Evolutionary conservation across 1,140 invertebrate genomes (phyloP).

Genomic region (Akabosia matsudoensis): DNA sequence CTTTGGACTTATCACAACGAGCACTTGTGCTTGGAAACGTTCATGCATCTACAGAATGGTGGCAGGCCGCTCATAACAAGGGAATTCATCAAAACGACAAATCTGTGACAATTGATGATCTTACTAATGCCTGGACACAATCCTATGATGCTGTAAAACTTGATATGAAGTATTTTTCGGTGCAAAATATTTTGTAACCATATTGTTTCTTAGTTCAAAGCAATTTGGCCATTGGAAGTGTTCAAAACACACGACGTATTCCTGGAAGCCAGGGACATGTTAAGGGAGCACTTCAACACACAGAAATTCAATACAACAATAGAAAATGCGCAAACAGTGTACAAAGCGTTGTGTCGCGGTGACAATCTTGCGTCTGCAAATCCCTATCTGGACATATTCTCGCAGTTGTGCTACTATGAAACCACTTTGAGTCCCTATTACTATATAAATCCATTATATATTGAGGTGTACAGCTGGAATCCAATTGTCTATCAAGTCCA

Average conservation of each 20-base stretch:
- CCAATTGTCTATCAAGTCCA: not conserved
- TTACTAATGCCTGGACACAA: not conserved
- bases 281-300: not conserved
- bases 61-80: not conserved
- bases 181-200: not conserved
- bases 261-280: not conserved
- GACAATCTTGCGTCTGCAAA: not conserved
- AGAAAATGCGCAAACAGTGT: not conserved
- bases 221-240: not conserved
- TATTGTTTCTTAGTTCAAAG: not conserved
- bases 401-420: not conserved
- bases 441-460: not conserved
- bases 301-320: not conserved
- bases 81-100: not conserved
- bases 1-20: not conserved
- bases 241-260: constrained; percentile 7
- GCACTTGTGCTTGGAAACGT: not conserved
- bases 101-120: not conserved
- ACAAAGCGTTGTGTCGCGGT: not conserved
- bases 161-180: not conserved
- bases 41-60: constrained; percentile 11
- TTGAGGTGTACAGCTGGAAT: not conserved
- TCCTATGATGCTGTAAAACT: not conserved
- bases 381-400: not conserved
- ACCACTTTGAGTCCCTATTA: not conserved